These are phyloP conservation scores for Elgaria multicarinata DNA, from an alignment of 2,113 vertebrate species.

Conservation along the genomic window DNA sequence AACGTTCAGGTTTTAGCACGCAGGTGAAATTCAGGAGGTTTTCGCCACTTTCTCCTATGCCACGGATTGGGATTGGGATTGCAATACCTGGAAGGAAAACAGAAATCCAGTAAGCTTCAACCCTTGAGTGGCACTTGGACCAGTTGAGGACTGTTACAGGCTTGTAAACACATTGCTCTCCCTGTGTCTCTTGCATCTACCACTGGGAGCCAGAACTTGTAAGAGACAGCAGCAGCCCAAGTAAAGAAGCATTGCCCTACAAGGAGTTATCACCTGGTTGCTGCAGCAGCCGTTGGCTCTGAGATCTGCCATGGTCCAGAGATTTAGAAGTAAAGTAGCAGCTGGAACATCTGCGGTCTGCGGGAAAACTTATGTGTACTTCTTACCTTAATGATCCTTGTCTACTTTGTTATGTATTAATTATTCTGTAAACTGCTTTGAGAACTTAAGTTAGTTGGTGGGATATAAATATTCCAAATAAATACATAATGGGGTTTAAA, in stretches of 20 bases:
- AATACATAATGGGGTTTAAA: not conserved
- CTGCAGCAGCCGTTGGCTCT: not conserved
- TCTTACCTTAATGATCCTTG: not conserved
- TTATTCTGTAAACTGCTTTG: not conserved
- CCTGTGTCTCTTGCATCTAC: not conserved
- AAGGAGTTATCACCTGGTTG: not conserved
- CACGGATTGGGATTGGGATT: constrained; percentile 92
- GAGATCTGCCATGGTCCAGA: not conserved
- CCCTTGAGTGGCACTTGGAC: too few species aligned
- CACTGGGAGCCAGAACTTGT: not conserved
- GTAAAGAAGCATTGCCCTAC: not conserved
- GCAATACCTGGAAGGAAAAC: constrained; percentile 87
- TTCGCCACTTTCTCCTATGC: constrained; percentile 76
- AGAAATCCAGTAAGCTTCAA: constrained; percentile 44
- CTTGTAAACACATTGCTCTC: not conserved
- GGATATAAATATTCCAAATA: not conserved
- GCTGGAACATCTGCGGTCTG: not conserved
- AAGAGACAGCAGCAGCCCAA: not conserved
- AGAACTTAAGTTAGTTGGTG: not conserved
- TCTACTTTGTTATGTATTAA: not conserved
- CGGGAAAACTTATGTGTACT: not conserved
- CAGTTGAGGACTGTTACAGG: too few species aligned
- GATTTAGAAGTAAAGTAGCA: not conserved
- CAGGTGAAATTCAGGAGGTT: constrained; percentile 85
- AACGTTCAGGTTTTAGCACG: constrained; percentile 83